phyloP scores from a whole-genome alignment of 2,797 vertebrate genomes.

The Lutra lutra region DNA sequence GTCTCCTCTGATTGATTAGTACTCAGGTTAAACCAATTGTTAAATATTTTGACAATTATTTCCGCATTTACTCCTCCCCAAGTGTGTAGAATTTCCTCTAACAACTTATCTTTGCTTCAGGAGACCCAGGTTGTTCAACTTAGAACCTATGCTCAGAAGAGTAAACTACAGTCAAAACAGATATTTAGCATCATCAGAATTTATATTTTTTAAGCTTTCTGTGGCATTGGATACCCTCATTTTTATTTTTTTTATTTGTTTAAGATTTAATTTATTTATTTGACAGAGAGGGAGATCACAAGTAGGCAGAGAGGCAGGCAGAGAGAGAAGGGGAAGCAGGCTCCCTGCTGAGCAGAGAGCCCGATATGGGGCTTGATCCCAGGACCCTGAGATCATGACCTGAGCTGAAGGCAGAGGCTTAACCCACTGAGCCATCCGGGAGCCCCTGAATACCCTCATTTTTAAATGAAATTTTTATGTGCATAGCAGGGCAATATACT shows the following conservation, averaged over 20 bases:
- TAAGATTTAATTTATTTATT: too few relatives aligned
- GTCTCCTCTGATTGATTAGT: not conserved
- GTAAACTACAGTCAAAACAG: not conserved
- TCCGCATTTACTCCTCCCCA: not conserved
- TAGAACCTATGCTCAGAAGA: not conserved
- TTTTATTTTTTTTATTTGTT: too few relatives aligned
- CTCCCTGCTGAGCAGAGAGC: too few relatives aligned
- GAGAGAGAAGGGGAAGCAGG: too few relatives aligned
- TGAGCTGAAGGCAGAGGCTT: too few relatives aligned
- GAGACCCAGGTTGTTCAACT: not conserved
- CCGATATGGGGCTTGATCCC: too few relatives aligned
- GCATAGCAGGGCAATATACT: not conserved
- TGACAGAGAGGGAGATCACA: too few relatives aligned
- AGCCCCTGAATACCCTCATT: not conserved
- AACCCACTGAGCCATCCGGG: too few relatives aligned
- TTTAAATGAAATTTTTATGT: not conserved
- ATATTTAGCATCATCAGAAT: not conserved
- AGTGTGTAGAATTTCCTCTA: not conserved
- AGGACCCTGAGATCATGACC: too few relatives aligned
- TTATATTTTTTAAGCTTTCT: not conserved
- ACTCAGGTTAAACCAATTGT: not conserved
- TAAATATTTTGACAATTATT: constrained; percentile 1
- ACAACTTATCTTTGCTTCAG: not conserved
- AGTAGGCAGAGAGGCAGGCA: too few relatives aligned
- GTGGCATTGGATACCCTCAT: not conserved